Evolutionary conservation across 2,888 invertebrate species (phyloP), one percentile per base, ranked within the genome.

Genomic region (Sphinx pinastri): DNA sequence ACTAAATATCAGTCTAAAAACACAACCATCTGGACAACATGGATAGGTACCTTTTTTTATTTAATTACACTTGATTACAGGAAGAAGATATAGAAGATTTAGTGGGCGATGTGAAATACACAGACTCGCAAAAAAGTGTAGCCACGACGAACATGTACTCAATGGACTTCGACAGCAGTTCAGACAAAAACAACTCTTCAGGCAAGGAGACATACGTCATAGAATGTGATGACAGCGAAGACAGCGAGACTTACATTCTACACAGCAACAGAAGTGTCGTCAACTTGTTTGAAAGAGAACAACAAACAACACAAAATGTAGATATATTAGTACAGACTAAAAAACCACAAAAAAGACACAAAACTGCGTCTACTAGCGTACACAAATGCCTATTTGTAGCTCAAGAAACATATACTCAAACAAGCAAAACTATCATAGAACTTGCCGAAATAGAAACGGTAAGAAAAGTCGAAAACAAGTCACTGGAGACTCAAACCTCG

Each of bases 381-480:
- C 82, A 81, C 7, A 80, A 79, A 69, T 82, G 80, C 72, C 79
- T 84, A 6, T 75, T 85, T 60, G 66, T 86, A 13, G 81, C 87
- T 14, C 88, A 90, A 77, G 94, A 94, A 79, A 90, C 83, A 25
- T 92, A 85, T 72, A 95, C 95, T 11, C 95, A 95, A 84, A 95
- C 95, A 0, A 95, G 95, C 76, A 95, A 94, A 87, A 95, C 95
- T 2, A 93, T 95, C 63, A 83, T 95, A 55, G 89, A 95, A 76
- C 78, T 95, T 68, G 94, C 93, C 8, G 87, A 91, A 77, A 79
- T 79, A 14, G 91, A 91, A n/a, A 77, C 75, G 3, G 72, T 63
- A 19, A 31, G n/a, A 79, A 72, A 72, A 75, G 73, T 25, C 51
- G 72, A 11, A 71, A 77, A 75, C 31, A 85, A 85, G 55, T 83